phyloP scores from a whole-genome alignment of 2,888 invertebrate species.

The Tetheella fluctuosa region DNA sequence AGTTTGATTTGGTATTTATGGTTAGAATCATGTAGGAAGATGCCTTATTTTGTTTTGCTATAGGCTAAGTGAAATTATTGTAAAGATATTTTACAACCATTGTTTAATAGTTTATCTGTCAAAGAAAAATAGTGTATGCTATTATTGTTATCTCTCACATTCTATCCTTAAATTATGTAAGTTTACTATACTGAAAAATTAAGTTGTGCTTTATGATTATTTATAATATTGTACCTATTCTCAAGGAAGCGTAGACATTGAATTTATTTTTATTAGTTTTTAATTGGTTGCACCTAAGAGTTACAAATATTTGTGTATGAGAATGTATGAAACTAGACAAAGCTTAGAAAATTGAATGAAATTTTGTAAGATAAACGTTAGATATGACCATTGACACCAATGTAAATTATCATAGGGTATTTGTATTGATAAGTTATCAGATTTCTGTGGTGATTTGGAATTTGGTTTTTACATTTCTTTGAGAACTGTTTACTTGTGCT shows the following conservation, averaged over 20 bases:
- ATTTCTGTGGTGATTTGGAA: slow-evolving; percentile 29
- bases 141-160: slow-evolving; percentile 53
- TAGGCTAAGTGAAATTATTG: slow-evolving; percentile 74
- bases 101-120: slow-evolving; percentile 55
- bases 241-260: slow-evolving; percentile 67
- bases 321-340: slow-evolving; percentile 22
- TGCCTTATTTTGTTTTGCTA: slow-evolving; percentile 82
- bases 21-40: slow-evolving; percentile 69
- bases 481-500: slow-evolving; percentile 39
- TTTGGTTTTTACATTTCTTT: slow-evolving; percentile 66
- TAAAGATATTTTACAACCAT: slow-evolving; percentile 60
- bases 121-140: slow-evolving; percentile 50
- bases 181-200: slow-evolving; percentile 44
- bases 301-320: slow-evolving; percentile 4
- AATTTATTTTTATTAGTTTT: slow-evolving; percentile 32
- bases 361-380: slow-evolving; percentile 8
- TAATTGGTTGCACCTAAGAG: slow-evolving; percentile 30
- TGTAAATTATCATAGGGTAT: slow-evolving; percentile 24
- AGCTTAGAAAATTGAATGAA: slow-evolving; percentile 17
- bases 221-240: slow-evolving; percentile 45
- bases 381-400: slow-evolving; percentile 21
- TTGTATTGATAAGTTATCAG: slow-evolving; percentile 13
- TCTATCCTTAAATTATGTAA: slow-evolving; percentile 51
- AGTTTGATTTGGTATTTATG: slow-evolving; percentile 59
- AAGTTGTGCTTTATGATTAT: slow-evolving; percentile 47